Evolutionary conservation across 2,888 invertebrate species (phyloP), one percentile per base, ranked within the genome.

Genomic region (Lasioglossum marginatum): DNA sequence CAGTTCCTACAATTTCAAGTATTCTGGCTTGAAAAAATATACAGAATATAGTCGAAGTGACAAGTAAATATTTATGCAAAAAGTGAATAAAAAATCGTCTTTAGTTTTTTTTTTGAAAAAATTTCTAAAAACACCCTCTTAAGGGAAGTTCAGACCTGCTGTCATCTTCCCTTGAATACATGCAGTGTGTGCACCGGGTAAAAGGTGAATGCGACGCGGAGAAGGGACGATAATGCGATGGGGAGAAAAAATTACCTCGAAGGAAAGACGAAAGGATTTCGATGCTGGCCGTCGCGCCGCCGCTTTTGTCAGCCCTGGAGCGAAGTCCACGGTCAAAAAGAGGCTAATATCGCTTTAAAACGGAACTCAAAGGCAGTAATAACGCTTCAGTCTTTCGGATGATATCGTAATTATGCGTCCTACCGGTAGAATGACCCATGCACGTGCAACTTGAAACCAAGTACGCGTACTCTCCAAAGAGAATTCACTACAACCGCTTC

Each of bases 291-390:
- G 48, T 19, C 48, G 48, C 48, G 60, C 57, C 34, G 34, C 16
- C 31, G 63, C 66, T 66, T 66, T 66, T 34, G 66, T 66, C 19
- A 19, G 66, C 34, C 27, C 8, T 23, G 45, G 23, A 43, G 27
- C 31, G 37, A 40, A 43, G 16, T 60, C 48, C n/a, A 37, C 6
- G 68, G 57, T 60, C 74, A 68, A 70, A 70, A 23, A 60, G 70
- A 16, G 63, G 34, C 48, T 80, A 71, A 72, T 83, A 71, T 71
- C 63, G 40, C 16, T 66, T 71, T 66, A 43, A 72, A 77, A 77
- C 27, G 14, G 27, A 66, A 76, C 16, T 37, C 63, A 19, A 66
- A 70, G 70, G 43, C 63, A 19, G 66, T 70, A 82, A 48, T 74
- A 74, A 70, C 19, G 19, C 37, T 73, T 73, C 52, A 4, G n/a